Conservation (phyloP, 2,888 invertebrate species). For the Temnothorax ravouxi region DNA sequence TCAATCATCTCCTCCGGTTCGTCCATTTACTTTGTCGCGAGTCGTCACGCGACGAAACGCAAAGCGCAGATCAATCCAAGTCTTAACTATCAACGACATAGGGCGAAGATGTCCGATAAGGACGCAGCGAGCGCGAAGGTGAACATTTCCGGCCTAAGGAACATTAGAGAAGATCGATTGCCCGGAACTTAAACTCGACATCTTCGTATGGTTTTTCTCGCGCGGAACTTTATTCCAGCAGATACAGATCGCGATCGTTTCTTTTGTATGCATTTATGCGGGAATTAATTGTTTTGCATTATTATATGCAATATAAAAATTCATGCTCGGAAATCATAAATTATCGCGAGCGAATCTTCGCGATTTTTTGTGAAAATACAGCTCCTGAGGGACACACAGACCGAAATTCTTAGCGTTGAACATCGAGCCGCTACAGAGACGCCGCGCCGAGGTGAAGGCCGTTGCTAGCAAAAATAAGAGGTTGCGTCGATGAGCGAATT, state of each 20-base stretch:
- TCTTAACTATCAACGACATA: slow-evolving; percentile 54
- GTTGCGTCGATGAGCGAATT: slow-evolving; percentile 72
- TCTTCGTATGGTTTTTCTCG: slow-evolving; percentile 50
- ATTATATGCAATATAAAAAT: background rate
- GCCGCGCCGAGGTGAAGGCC: slow-evolving; percentile 47
- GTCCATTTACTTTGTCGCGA: slow-evolving; percentile 57
- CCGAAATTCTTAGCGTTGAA: slow-evolving; percentile 41
- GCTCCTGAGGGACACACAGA: background rate
- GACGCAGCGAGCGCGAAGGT: slow-evolving; percentile 38
- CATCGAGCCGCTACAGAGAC: slow-evolving; percentile 41
- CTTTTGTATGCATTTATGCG: background rate
- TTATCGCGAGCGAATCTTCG: background rate
- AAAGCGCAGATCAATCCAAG: slow-evolving; percentile 57
- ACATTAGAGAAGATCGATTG: slow-evolving; percentile 68
- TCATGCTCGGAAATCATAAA: background rate
- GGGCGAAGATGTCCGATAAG: slow-evolving; percentile 51
- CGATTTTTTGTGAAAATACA: background rate
- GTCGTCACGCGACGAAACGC: slow-evolving; percentile 41
- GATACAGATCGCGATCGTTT: slow-evolving; percentile 38
- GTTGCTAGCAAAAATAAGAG: slow-evolving; percentile 59
- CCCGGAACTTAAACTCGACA: slow-evolving; percentile 41
- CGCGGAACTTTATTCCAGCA: slow-evolving; percentile 33
- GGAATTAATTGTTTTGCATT: slow-evolving; percentile 11
- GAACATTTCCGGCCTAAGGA: slow-evolving; percentile 39
- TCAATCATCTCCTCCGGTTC: slow-evolving; percentile 54